Base-by-base conservation (phyloP, 2,888 invertebrate species). In the Augochlorella aurata region DNA sequence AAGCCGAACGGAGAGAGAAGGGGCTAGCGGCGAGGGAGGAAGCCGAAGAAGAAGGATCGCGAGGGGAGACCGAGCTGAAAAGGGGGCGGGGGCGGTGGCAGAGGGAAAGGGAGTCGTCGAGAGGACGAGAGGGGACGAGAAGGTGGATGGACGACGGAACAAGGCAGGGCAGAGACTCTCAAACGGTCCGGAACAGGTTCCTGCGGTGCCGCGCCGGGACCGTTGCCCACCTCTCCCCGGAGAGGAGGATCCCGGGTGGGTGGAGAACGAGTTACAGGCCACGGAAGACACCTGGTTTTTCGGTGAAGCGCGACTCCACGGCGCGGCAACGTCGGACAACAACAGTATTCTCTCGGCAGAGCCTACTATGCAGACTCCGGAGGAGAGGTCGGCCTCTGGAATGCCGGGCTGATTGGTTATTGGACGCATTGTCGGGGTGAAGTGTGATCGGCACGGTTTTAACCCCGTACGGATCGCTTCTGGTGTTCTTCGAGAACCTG, bases 141-240 rank as follows among this genome's bases (percentile, higher is more conserved):
- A 80, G 79, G 76, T 77, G 76, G 85, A 83, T 79, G 85, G 85
- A 84, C 84, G 81, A 83, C 83, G 84, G 85, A 82, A 87, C 87
- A 82, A 85, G 86, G 82, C 83, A 83, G 81, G 86, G 76, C 89
- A 89, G 90, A 90, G 90, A 90, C 89, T 91, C 89, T 91, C 90
- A 91, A 90, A 90, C 88, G 89, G 89, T 91, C 87, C 87, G 90
- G 89, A 91, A 91, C 91, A 90, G 91, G 90, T 91, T 90, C 90
- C 90, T 61, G 29, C 38, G 38, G 38, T 38, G 38, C 38, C 38
- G 38, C 38, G 38, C 29, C 24, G 86, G 89, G 85, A 89, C 89
- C 90, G 91, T 91, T 91, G 91, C 86, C 89, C 38, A 85, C 87
- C 89, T 87, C 87, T 89, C 84, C 85, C 88, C 77, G 78, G 18